Base-by-base conservation (phyloP, 1,140 invertebrate genomes). In the Drosophila saltans region DNA sequence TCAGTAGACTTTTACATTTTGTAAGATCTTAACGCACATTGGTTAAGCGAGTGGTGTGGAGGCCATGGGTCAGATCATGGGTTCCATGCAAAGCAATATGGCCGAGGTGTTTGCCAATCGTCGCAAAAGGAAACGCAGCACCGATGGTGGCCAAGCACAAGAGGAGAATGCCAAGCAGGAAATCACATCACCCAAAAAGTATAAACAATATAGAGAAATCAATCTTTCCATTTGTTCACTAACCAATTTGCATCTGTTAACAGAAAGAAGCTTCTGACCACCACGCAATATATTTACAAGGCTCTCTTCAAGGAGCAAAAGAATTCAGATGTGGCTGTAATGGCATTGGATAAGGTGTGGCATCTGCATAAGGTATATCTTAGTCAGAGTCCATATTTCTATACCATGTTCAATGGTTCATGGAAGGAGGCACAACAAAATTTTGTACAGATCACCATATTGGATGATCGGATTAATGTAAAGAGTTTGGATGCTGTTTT, bases 391-490 rank as follows among this genome's bases (percentile, higher is more conserved):
- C 96, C 96, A 2, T 97, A 97, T 90, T 97, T 97, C 93, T 94
- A 94, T 10, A 96, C 96, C 86, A 97, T 97, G 96, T 97, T 97
- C 92, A 96, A 95, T 84, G 96, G 96, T 5, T 94, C 95, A 9
- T 97, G 97, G 97, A 94, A 94, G 83, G 97, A 97, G 92, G 93
- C 95, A 3, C 94, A 94, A 61, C 94, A 96, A 91, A 94, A 94
- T 65, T 92, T 94, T 59, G 94, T 97, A 48, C 93, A 93, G 45
- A 95, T 97, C 65, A 94, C 96, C 92, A 95, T 97, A 33, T 93
- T 94, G 2, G 96, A 97, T 93, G 94, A 95, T 28, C 95, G 96
- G 66, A 96, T 97, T 43, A 96, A 94, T 39, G 81, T 94, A 59
- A 94, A 96, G 66, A 96, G 96, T 52, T 90, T 97, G 56, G 93